Evolutionary conservation across 35 echinoderm and acorn worm species (phyloP), one percentile per base, ranked within the genome.

Genomic region (Lytechinus pictus): DNA sequence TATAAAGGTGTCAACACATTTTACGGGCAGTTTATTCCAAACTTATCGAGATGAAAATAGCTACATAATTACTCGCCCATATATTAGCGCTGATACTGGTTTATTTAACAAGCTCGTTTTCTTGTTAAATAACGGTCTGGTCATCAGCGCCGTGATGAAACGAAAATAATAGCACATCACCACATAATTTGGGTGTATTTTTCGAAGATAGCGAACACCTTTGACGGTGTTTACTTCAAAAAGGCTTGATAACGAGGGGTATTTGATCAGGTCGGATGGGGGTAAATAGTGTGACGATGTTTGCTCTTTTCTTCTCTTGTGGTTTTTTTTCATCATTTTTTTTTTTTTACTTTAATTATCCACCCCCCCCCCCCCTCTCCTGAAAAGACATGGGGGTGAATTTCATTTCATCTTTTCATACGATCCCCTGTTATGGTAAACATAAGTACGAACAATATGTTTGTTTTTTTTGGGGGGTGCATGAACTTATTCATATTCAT

Each of bases 181-280:
- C 66, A 24, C 66, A 79, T 79, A 79, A 79, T 79, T 79, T 79
- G 66, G 66, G 66, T 79, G 66, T 79, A 79, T 79, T 79, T 79
- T 79, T 79, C 56, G 3, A 79, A 79, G 66, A 79, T 79, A 79
- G 66, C 66, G 66, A 79, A n/a, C 61, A 71, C 61, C 61, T 71
- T 71, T 71, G 14, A 21, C 61, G 61, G 19, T 71, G 61, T 71
- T 71, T 71, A 71, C 14, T 5, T 13, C 61, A 71, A 79, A n/a
- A 79, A 14, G 66, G 19, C n/a, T 79, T n/a, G 66, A 79, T 79
- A 79, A 79, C 66, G 66, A 79, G 66, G 66, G 66, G 66, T 79
- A 79, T 79, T 79, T 79, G 66, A 79, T 79, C 6, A 79, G 66
- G 66, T 79, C 66, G 66, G 21, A 4, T 24, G 8, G 66, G 2